These are phyloP conservation scores for Drosophila sordidapex DNA, from an alignment of 2,888 invertebrate genomes.

Conservation along the genomic window DNA sequence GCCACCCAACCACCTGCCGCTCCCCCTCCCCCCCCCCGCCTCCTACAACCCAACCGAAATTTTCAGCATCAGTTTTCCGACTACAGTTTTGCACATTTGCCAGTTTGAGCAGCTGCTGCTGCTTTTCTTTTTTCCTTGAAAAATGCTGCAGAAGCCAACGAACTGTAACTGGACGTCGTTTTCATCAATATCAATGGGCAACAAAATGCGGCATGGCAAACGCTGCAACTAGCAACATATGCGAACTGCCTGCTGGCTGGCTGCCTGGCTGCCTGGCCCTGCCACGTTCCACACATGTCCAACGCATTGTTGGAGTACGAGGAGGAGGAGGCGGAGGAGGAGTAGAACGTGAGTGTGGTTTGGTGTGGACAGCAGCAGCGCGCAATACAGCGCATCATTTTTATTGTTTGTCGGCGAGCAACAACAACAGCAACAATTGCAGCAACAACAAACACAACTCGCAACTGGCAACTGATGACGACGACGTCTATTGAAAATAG, in stretches of 20 bases:
- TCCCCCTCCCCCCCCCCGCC: background rate
- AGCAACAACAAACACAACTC: constrained; percentile 32
- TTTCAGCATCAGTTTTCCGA: constrained; percentile 27
- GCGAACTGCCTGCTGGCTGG: constrained; percentile 51
- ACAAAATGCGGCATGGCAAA: constrained; percentile 44
- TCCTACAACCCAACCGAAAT: background rate
- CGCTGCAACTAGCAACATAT: constrained; percentile 74
- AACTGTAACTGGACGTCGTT: constrained; percentile 79
- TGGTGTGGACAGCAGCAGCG: constrained; percentile 71
- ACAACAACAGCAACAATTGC: constrained; percentile 24
- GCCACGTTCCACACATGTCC: constrained; percentile 46
- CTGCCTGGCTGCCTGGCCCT: constrained; percentile 28
- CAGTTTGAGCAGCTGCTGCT: constrained; percentile 35
- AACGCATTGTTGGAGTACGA: background rate
- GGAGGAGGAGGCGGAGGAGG: background rate
- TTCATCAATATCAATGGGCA: constrained; percentile 76
- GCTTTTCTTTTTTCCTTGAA: constrained; percentile 68
- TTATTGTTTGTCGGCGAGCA: constrained; percentile 71
- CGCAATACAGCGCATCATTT: constrained; percentile 77
- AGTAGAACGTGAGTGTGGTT: constrained; percentile 18
- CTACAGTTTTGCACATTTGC: constrained; percentile 34
- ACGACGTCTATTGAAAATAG: constrained; percentile 75
- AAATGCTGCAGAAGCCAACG: constrained; percentile 74
- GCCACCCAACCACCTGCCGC: constrained; percentile 20
- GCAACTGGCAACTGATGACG: constrained; percentile 62